A percentile compares a stretch with the other conserved stretches of the same genome.
These are phyloP conservation scores for Heliopora coerulea DNA, from an alignment of 92 coral and sea anemone species.

Conservation along the genomic window DNA sequence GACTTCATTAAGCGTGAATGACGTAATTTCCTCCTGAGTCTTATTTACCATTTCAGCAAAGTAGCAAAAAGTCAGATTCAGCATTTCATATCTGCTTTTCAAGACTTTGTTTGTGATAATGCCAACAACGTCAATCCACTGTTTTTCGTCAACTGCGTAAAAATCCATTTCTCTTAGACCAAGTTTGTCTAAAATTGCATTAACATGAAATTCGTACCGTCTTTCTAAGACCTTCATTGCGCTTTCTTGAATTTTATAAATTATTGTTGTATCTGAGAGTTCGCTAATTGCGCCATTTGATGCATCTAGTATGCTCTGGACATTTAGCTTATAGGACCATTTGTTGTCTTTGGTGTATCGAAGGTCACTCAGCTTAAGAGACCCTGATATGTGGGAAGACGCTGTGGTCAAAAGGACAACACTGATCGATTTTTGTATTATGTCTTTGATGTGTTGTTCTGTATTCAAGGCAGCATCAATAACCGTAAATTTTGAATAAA, in stretches of 20 bases:
- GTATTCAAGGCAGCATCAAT: slow-evolving; percentile 18
- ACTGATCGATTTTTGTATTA: not conserved
- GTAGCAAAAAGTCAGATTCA: slow-evolving; percentile 29
- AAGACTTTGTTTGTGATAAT: slow-evolving; percentile 14
- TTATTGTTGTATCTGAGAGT: not conserved
- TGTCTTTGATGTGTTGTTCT: not conserved
- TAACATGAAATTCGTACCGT: slow-evolving; percentile 9
- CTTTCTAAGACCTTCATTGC: slow-evolving; percentile 26
- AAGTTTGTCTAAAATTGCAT: not conserved
- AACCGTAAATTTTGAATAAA: slow-evolving; percentile 24
- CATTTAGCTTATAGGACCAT: slow-evolving; percentile 18
- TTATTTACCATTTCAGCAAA: slow-evolving; percentile 24
- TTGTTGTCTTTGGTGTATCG: slow-evolving; percentile 3
- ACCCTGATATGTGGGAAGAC: slow-evolving; percentile 15
- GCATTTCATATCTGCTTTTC: not conserved
- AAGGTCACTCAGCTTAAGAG: slow-evolving; percentile 8
- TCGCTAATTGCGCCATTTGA: slow-evolving; percentile 3
- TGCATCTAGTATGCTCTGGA: slow-evolving; percentile 25
- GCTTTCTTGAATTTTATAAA: slow-evolving; percentile 24
- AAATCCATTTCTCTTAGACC: not conserved
- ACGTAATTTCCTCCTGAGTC: slow-evolving; percentile 2
- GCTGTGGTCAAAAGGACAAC: slow-evolving; percentile 23
- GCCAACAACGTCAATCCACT: slow-evolving; percentile 34
- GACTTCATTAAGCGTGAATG: slow-evolving; percentile 32
- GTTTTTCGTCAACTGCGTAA: slow-evolving; percentile 19